These are phyloP conservation scores for Enteromius afrohamiltoni DNA, from an alignment of 2,797 vertebrate species.

Conservation along the genomic window DNA sequence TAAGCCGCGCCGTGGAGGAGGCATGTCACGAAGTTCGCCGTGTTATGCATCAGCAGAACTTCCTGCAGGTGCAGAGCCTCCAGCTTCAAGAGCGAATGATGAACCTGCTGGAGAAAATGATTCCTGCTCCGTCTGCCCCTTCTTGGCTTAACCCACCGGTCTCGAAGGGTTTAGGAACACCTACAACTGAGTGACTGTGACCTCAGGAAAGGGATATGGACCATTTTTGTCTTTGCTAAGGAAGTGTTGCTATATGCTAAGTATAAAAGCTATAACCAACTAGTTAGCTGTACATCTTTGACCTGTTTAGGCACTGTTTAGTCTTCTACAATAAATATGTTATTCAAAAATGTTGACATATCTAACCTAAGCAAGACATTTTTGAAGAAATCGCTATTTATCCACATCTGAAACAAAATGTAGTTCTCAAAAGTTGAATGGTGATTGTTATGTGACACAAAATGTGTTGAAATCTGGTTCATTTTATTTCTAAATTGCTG, in stretches of 20 bases:
- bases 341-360: neutral
- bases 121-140: conserved; percentile 70
- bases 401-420: neutral
- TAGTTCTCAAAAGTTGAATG: neutral
- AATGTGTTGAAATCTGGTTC: neutral
- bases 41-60: conserved; percentile 94
- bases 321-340: neutral
- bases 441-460: neutral
- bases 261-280: conserved; percentile 5
- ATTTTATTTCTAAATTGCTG: neutral
- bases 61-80: conserved; percentile 94
- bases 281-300: conserved; percentile 18
- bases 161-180: conserved; percentile 67
- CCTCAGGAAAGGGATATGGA: conserved; percentile 1
- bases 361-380: neutral
- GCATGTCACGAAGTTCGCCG: conserved; percentile 92
- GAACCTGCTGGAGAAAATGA: conserved; percentile 96
- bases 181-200: conserved; percentile 36
- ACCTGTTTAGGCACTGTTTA: neutral
- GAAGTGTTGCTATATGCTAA: neutral
- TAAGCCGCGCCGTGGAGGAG: conserved; percentile 91
- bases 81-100: conserved; percentile 98
- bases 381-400: neutral
- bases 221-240: conserved; percentile 14
- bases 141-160: conserved; percentile 61